A percentile compares a stretch with the other conserved stretches of the same genome.
Conservation (phyloP, 2,888 invertebrate genomes). For the Drosophila nr. perissopoda region DNA sequence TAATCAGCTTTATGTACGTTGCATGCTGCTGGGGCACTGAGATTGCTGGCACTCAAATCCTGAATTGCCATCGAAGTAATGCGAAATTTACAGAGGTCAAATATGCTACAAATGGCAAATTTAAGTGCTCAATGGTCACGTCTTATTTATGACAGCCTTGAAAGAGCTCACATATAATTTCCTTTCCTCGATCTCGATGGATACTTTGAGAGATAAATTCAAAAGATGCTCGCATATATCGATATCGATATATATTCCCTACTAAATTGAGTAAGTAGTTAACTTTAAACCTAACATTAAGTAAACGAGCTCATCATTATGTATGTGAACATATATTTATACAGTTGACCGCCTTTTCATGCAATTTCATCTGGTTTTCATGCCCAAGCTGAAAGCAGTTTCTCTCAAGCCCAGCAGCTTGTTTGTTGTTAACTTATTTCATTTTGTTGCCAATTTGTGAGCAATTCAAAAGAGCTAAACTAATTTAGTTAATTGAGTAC, state of each 20-base stretch:
- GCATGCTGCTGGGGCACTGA: slow-evolving; percentile 46
- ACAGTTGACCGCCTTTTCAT: background rate
- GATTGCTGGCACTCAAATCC: slow-evolving; percentile 54
- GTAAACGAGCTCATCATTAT: background rate
- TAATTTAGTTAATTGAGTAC: slow-evolving; percentile 64
- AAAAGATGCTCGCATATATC: background rate
- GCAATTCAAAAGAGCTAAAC: slow-evolving; percentile 56
- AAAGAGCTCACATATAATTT: background rate
- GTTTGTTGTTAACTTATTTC: slow-evolving; percentile 29
- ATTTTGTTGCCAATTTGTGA: slow-evolving; percentile 64
- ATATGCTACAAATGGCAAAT: slow-evolving; percentile 5
- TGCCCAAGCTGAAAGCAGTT: background rate
- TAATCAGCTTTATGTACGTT: slow-evolving; percentile 67
- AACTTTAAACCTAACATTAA: background rate
- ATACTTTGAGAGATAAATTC: background rate
- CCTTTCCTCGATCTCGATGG: background rate
- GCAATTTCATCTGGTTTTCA: background rate
- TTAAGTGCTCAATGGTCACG: slow-evolving; percentile 1
- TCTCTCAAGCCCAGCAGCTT: background rate
- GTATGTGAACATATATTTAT: background rate
- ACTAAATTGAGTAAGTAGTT: background rate
- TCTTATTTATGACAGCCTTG: slow-evolving; percentile 2
- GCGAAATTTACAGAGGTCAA: slow-evolving; percentile 6
- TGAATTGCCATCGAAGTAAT: slow-evolving; percentile 17
- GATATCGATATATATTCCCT: background rate